Evolutionary conservation across 2,113 vertebrate species (phyloP), one percentile per base, ranked within the genome.

Genomic region (Thomomys bottae): DNA sequence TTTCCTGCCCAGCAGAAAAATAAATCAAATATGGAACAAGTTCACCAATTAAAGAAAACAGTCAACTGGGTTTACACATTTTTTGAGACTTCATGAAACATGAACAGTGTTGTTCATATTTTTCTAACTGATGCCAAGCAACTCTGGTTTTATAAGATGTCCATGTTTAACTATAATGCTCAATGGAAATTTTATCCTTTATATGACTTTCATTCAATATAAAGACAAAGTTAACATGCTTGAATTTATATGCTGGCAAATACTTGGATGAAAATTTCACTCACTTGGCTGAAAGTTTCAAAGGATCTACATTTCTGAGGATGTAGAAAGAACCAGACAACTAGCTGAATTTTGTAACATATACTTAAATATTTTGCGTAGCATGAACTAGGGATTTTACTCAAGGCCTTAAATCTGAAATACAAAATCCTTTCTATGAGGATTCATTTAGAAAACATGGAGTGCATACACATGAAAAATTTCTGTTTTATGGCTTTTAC

Each of bases 241-340:
- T 71, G 38, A 88, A n/a, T 77, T 83, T 23, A 83, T 12, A 61
- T 3, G 21, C 40, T 80, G 45, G 45, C 72, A 87, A 87, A 94
- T 5, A 84, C 87, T 88, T 84, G 63, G 9, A 63, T 84, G 67
- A 63, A 82, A 88, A 88, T 85, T 57, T 71, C n/a, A 72, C 1
- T 67, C 66, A 30, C 64, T 83, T n/a, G 72, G 14, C 63, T 61
- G 67, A 59, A 64, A 10, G 32, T 91, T 91, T 89, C 28, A 84
- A 93, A 87, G 84, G n/a, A 67, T 73, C 28, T 91, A 87, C 36
- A 84, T 24, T 93, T 73, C 87, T 70, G 42, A 88, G 45, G 63
- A 12, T 23, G 15, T 88, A 68, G 42, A 91, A 84, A 72, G 18
- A 84, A 12, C 4, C 71, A 66, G 32, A 81, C 40, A 34, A 68